Percentiles rank a stretch among this genome's conserved stretches.
These are phyloP conservation scores for Drosophila stalkeri DNA, from an alignment of 2,888 invertebrate species.

Conservation along the genomic window DNA sequence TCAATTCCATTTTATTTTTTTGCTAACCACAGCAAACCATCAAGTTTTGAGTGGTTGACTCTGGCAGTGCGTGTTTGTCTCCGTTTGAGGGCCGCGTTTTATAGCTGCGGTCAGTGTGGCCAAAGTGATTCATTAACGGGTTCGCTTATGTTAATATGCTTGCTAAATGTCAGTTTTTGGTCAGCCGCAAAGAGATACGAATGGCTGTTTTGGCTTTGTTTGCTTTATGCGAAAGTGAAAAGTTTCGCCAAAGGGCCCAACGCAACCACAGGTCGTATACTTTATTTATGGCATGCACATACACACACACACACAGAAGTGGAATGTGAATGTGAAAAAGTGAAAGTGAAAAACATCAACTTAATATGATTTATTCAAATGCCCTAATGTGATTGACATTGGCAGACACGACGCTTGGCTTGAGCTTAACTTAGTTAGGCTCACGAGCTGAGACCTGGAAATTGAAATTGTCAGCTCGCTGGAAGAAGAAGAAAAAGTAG, in stretches of 20 bases:
- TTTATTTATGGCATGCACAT: slow-evolving; percentile 42
- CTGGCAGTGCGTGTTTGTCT: slow-evolving; percentile 16
- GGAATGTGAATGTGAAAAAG: slow-evolving; percentile 12
- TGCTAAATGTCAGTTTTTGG: slow-evolving; percentile 57
- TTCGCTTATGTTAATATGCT: slow-evolving; percentile 63
- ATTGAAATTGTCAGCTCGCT: neutral
- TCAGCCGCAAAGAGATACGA: slow-evolving; percentile 46
- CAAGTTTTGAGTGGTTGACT: slow-evolving; percentile 45
- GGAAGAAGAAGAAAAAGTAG: neutral
- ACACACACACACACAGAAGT: slow-evolving; percentile 5
- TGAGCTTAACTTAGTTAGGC: neutral
- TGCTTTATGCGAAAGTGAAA: slow-evolving; percentile 51
- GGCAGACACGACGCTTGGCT: slow-evolving; percentile 1
- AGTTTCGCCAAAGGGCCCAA: slow-evolving; percentile 39
- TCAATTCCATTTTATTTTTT: neutral
- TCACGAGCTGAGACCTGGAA: neutral
- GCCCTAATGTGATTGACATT: slow-evolving; percentile 6
- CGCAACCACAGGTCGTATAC: slow-evolving; percentile 38
- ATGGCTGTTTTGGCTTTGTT: slow-evolving; percentile 28
- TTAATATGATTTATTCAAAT: slow-evolving; percentile 18
- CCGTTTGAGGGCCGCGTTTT: slow-evolving; percentile 23
- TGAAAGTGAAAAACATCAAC: slow-evolving; percentile 3
- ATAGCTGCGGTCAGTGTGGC: slow-evolving; percentile 58
- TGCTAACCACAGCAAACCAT: slow-evolving; percentile 40
- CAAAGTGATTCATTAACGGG: slow-evolving; percentile 71